These are phyloP conservation scores for Psilanteris sp. DNA, from an alignment of 1,140 invertebrate genomes.

Conservation along the genomic window DNA sequence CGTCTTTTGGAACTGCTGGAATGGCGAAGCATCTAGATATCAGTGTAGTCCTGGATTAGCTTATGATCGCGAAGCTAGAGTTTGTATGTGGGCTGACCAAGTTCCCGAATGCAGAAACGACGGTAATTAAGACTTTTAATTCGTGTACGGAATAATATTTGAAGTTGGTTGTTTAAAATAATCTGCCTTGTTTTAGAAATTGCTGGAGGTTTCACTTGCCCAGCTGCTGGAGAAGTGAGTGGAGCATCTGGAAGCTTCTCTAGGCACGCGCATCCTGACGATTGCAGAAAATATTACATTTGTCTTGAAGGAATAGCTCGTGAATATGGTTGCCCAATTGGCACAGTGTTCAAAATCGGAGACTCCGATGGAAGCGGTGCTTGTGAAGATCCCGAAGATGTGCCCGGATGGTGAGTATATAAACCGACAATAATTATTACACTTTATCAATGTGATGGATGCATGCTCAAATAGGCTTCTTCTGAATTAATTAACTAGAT, in stretches of 20 bases:
- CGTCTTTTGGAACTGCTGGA: constrained; percentile 98
- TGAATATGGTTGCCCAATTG: constrained; percentile 96
- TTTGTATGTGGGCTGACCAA: constrained; percentile 97
- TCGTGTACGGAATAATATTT: background rate
- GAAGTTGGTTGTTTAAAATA: too few relatives aligned
- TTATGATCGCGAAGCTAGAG: constrained; percentile 93
- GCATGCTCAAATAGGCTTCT: constrained; percentile 35
- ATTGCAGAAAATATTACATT: constrained; percentile 97
- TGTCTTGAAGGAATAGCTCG: constrained; percentile 93
- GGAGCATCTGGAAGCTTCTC: constrained; percentile 92
- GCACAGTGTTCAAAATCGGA: constrained; percentile 97
- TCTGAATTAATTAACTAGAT: constrained; percentile 1
- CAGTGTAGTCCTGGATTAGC: constrained; percentile 96
- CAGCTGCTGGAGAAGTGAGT: constrained; percentile 88
- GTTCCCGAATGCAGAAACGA: constrained; percentile 93
- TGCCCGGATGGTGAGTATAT: constrained; percentile 95
- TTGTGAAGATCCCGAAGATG: constrained; percentile 95
- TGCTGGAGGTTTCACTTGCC: constrained; percentile 92
- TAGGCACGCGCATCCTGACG: constrained; percentile 95
- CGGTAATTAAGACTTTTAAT: constrained; percentile 80
- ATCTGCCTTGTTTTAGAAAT: too few relatives aligned
- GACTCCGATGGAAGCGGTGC: constrained; percentile 92
- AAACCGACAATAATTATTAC: too few relatives aligned
- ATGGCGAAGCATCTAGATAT: constrained; percentile 94
- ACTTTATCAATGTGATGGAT: constrained; percentile 32